These are phyloP conservation scores for Pogonophryne albipinna DNA, from an alignment of 2,797 vertebrate species.

Conservation along the genomic window DNA sequence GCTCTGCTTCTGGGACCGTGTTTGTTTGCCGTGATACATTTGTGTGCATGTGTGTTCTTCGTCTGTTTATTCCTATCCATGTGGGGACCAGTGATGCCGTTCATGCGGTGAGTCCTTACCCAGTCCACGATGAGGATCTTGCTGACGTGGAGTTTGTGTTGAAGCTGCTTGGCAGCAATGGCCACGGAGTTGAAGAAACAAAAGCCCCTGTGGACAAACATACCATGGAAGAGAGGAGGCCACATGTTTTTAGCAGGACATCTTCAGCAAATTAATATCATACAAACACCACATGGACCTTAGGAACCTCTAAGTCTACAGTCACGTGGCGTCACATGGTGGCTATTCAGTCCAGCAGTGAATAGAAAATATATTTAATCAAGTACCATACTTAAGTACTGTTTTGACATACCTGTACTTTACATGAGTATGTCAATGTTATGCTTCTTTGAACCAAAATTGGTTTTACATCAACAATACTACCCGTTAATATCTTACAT, in stretches of 20 bases:
- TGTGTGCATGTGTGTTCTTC: conserved; percentile 24
- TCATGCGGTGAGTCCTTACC: conserved; percentile 81
- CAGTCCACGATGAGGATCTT: conserved; percentile 97
- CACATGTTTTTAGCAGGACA: conserved; percentile 70
- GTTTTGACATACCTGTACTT: too few species aligned
- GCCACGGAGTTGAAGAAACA: conserved; percentile 95
- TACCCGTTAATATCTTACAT: too few species aligned
- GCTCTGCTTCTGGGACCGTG: conserved; percentile 27
- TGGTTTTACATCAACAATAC: too few species aligned
- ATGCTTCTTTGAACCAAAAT: too few species aligned
- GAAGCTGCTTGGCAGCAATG: conserved; percentile 93
- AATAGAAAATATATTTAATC: conserved; percentile 4
- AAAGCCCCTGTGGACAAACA: conserved; percentile 89
- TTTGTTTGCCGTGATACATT: conserved; percentile 23
- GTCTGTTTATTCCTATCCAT: conserved; percentile 44
- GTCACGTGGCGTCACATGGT: conserved; percentile 30
- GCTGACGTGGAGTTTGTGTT: conserved; percentile 87
- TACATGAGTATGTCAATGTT: too few species aligned
- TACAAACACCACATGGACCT: conserved; percentile 62
- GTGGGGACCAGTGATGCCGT: conserved; percentile 43
- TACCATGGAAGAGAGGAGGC: conserved; percentile 59
- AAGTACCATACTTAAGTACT: too few species aligned
- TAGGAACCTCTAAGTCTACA: conserved; percentile 57
- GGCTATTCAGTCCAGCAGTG: conserved; percentile 42
- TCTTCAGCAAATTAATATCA: conserved; percentile 63